These are phyloP conservation scores for Amiota minor DNA, from an alignment of 2,888 invertebrate species.

Conservation along the genomic window DNA sequence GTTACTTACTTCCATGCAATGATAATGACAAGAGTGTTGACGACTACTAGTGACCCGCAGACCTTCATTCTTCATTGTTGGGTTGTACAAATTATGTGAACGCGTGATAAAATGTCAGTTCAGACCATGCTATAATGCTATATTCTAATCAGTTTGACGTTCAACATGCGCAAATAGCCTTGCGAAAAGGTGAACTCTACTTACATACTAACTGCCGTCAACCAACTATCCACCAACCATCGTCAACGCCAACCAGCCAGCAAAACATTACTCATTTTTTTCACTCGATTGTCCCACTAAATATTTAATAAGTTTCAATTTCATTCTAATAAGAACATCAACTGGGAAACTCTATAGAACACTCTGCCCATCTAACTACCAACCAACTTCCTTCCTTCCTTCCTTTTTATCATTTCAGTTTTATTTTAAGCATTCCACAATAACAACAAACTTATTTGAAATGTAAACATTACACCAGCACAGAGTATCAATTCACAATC, in stretches of 20 bases:
- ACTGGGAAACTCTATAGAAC: slow-evolving; percentile 38
- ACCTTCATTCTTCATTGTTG: slow-evolving; percentile 59
- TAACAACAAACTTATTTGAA: slow-evolving; percentile 29
- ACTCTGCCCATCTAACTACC: not conserved
- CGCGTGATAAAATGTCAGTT: slow-evolving; percentile 12
- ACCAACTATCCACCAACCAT: no score
- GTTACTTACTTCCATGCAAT: not conserved
- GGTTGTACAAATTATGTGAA: slow-evolving; percentile 55
- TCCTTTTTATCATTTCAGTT: not conserved
- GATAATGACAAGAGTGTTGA: slow-evolving; percentile 7
- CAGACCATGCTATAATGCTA: slow-evolving; percentile 44
- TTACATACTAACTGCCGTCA: no score
- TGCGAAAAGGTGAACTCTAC: no score
- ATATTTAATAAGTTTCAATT: slow-evolving; percentile 73
- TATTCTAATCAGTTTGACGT: slow-evolving; percentile 66
- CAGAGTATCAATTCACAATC: no score
- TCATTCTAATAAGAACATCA: slow-evolving; percentile 50
- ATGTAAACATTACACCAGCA: slow-evolving; percentile 41
- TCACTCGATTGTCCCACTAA: slow-evolving; percentile 57
- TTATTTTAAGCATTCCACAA: slow-evolving; percentile 40
- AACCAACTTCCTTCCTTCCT: not conserved
- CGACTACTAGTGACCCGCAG: slow-evolving; percentile 56
- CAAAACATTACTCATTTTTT: slow-evolving; percentile 51
- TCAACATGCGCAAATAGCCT: slow-evolving; percentile 44
- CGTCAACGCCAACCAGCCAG: no score